phyloP scores from a whole-genome alignment of 2,888 invertebrate genomes.

The Encarsia formosa region DNA sequence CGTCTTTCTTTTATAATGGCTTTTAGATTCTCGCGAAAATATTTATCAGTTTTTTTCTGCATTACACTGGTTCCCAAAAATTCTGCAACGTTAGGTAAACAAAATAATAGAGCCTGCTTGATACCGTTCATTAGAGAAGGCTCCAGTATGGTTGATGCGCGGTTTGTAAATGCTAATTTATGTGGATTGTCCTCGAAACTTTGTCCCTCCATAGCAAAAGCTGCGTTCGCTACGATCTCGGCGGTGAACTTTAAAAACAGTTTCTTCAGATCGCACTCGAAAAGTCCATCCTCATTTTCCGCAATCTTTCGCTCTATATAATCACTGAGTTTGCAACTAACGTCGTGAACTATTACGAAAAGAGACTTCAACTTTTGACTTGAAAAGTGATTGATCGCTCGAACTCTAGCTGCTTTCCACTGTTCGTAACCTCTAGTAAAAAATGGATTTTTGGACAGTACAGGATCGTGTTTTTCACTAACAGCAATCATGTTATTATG shows the following conservation, averaged over 20 bases:
- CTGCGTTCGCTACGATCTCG: slow-evolving; percentile 34
- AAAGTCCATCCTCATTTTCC: background rate
- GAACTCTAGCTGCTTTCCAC: slow-evolving; percentile 7
- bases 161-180: slow-evolving; percentile 13
- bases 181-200: slow-evolving; percentile 31
- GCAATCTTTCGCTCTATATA: slow-evolving; percentile 11
- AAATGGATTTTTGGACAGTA: slow-evolving; percentile 15
- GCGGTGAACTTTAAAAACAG: slow-evolving; percentile 34
- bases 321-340: background rate
- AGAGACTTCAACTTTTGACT: slow-evolving; percentile 10
- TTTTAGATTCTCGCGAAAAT: slow-evolving; percentile 32
- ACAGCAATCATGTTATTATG: background rate
- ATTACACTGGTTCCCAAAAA: slow-evolving; percentile 24
- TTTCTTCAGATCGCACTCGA: slow-evolving; percentile 31
- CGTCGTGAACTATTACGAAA: background rate
- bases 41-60: slow-evolving; percentile 29
- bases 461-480: slow-evolving; percentile 2
- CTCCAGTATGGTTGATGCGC: slow-evolving; percentile 29
- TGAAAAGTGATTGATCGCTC: slow-evolving; percentile 2
- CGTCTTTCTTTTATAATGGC: slow-evolving; percentile 32
- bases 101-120: slow-evolving; percentile 12
- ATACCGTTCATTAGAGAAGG: slow-evolving; percentile 28
- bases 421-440: background rate
- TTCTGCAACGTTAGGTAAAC: slow-evolving; percentile 24
- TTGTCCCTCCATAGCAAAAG: slow-evolving; percentile 36